These are phyloP conservation scores for Arge pagana DNA, from an alignment of 2,888 invertebrate species.

Conservation along the genomic window DNA sequence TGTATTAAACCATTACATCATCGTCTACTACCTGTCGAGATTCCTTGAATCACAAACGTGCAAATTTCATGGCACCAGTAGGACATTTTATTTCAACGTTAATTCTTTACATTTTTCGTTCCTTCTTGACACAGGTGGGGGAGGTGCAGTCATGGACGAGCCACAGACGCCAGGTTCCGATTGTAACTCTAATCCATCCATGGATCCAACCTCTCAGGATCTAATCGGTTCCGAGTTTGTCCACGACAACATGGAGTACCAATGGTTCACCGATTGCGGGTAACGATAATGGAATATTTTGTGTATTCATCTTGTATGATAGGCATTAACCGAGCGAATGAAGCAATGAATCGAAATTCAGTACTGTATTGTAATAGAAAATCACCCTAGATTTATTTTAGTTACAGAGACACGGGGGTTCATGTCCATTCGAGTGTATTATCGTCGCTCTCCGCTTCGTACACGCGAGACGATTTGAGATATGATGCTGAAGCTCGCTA, in stretches of 20 bases:
- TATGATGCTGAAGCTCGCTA: constrained; percentile 87
- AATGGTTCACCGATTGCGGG: constrained; percentile 91
- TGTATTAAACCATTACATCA: too few species aligned
- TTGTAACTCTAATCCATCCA: constrained; percentile 64
- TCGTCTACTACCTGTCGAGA: too few species aligned
- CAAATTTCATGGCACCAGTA: too few species aligned
- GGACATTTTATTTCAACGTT: too few species aligned
- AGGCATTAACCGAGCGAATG: too few species aligned
- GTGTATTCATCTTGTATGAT: neutral
- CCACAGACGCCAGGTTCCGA: constrained; percentile 63
- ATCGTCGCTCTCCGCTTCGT: constrained; percentile 80
- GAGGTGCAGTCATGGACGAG: constrained; percentile 53
- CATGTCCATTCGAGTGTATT: constrained; percentile 82
- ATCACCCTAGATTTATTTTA: constrained; percentile 43
- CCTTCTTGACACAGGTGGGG: constrained; percentile 43
- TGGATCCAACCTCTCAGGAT: constrained; percentile 63
- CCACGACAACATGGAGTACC: constrained; percentile 88
- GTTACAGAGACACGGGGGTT: constrained; percentile 77
- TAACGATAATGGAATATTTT: constrained; percentile 59
- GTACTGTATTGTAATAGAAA: neutral
- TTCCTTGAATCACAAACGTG: too few species aligned
- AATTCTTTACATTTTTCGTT: too few species aligned
- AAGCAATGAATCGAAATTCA: neutral
- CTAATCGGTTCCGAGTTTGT: constrained; percentile 67
- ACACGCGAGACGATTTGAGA: constrained; percentile 68